Evolutionary conservation across 2,888 invertebrate species (phyloP), one percentile per base, ranked within the genome.

Genomic region (Oithona nana): DNA sequence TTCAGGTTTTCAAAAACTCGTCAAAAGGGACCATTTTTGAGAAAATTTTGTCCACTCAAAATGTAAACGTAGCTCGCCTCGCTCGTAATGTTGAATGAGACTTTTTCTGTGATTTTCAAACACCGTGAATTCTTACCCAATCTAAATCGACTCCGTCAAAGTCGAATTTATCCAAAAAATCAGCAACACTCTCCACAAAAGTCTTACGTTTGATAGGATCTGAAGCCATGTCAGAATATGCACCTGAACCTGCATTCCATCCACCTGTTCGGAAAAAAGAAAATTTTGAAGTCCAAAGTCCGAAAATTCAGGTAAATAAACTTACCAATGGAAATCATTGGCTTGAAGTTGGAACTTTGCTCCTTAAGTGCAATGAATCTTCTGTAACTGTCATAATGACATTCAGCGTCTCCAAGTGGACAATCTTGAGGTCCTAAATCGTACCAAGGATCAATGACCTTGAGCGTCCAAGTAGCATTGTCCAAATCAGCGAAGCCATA

Each of bases 401-500:
- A 59, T 20, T 59, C 20, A 28, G 20, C 39, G 22, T n/a, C 48
- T 22, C 28, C 59, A 13, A 20, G 26, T 4, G 24, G 24, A 22
- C 39, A 30, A 59, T 59, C 59, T 22, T 39, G 22, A n/a, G 59
- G 59, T 3, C 24, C 59, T 20, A 59, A 22, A 49, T 59, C 59
- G 48, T 59, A 59, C 59, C 59, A 59, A 3, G 59, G 59, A 24
- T 59, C 59, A 49, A 26, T 26, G 2, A 28, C 59, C 3, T 31
- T 22, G 8, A 39, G 20, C 22, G 30, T 49, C 39, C 39, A 59
- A 22, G 59, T 59, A 2, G n/a, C 20, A 49, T 59, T 59, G 22
- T 59, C 26, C 59, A 59, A 24, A 24, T 59, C 39, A 49, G 59
- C 59, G 49, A 59, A 59, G 13, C 39, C 59, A 49, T 59, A 59